phyloP scores from a whole-genome alignment of 2,113 vertebrate genomes.

The Oryzias javanicus region DNA sequence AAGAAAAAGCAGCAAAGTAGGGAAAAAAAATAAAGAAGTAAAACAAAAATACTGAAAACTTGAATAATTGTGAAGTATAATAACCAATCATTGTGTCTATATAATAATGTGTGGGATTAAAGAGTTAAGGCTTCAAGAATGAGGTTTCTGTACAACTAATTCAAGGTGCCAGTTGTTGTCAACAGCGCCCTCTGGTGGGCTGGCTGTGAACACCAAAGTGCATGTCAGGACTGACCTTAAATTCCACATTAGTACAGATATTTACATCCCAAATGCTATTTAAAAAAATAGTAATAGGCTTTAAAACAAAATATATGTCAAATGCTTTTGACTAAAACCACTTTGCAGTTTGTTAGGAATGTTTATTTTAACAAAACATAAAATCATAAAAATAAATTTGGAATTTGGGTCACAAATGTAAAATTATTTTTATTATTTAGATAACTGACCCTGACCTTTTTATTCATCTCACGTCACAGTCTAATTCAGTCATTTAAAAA shows the following conservation, averaged over 20 bases:
- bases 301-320: not conserved
- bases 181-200: constrained; percentile 44
- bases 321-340: not conserved
- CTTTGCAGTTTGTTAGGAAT: too few relatives aligned
- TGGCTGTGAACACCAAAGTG: constrained; percentile 25
- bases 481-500: not conserved
- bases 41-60: constrained; percentile 60
- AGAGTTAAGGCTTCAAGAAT: constrained; percentile 17
- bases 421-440: too few relatives aligned
- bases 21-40: constrained; percentile 11
- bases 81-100: constrained; percentile 33
- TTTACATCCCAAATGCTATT: not conserved
- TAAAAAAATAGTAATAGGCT: not conserved
- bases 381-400: too few relatives aligned
- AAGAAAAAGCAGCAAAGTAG: constrained; percentile 45
- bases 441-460: too few relatives aligned
- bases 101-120: constrained; percentile 44
- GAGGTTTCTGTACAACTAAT: constrained; percentile 35
- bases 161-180: constrained; percentile 31
- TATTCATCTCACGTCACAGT: too few relatives aligned
- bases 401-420: too few relatives aligned
- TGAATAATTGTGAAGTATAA: constrained; percentile 39
- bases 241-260: constrained; percentile 9
- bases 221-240: constrained; percentile 25
- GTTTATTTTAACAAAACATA: too few relatives aligned